Evolutionary conservation across 1,140 invertebrate genomes (phyloP), one percentile per base, ranked within the genome.

Genomic region (Leptopilina clavipes): DNA sequence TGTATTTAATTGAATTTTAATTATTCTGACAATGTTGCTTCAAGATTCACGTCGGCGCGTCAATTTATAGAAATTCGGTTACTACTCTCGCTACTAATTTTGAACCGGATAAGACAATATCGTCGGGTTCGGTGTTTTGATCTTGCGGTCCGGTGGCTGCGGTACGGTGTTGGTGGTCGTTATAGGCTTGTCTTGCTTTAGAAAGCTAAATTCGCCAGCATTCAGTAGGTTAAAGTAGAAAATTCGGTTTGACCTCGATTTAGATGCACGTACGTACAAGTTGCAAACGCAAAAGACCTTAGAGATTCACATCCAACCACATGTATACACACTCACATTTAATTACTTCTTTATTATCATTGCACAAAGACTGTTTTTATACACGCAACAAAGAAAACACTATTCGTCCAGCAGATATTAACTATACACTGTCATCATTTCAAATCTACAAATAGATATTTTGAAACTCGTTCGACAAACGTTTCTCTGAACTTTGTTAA

Each of bases 181-280:
- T 52, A 77, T 76, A 81, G 75, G 81, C 80, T 81, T 78, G 76
- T 83, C 77, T 82, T 81, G 83, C 83, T 90, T 90, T 90, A 90
- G 89, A 90, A 90, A 90, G 89, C 88, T 90, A 89, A 90, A 90
- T 90, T 90, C 85, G 87, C 87, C 83, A 81, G 79, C 82, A 89
- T 90, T 88, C 86, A 90, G 89, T 90, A 90, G 89, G 89, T 90
- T 90, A 90, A 90, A 90, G 87, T 90, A 90, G 89, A 90, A 90
- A 90, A 90, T 90, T 90, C 83, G 89, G 89, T 90, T 86, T 89
- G 89, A 90, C 89, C 89, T 89, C 89, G 85, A 89, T 90, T 90
- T 89, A 87, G 85, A 87, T 79, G 79, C 84, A 82, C 76, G 79
- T 81, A 82, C 76, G 79, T 81, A 81, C 37, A 40, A 40, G 80